Percentiles rank a stretch among this genome's conserved stretches.
phyloP scores from a whole-genome alignment of 2,113 vertebrate genomes.

The Trinectes maculatus region DNA sequence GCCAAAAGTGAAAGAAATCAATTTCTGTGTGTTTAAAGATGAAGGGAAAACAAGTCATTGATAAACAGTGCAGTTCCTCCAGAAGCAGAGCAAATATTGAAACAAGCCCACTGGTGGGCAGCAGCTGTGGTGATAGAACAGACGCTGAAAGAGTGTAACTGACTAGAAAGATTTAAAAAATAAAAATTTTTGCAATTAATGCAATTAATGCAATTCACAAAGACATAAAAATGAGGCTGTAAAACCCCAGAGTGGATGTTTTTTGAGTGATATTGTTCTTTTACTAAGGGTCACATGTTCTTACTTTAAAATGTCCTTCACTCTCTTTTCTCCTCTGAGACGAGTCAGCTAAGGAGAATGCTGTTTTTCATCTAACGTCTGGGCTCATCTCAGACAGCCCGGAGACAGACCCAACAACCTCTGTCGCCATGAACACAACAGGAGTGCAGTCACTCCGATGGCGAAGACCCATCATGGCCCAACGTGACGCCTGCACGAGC shows the following conservation, averaged over 20 bases:
- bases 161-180: too few relatives aligned
- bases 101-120: background rate
- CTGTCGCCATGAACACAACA: background rate
- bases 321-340: background rate
- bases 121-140: background rate
- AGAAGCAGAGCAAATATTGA: constrained; percentile 4
- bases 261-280: too few relatives aligned
- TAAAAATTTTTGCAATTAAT: too few relatives aligned
- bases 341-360: background rate
- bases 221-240: too few relatives aligned
- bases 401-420: constrained; percentile 4
- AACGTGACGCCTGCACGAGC: background rate
- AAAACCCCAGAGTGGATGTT: too few relatives aligned
- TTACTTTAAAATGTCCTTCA: too few relatives aligned
- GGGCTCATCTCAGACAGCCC: constrained; percentile 20
- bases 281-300: too few relatives aligned
- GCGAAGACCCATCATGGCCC: constrained; percentile 15
- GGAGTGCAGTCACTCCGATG: background rate
- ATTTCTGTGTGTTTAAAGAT: background rate
- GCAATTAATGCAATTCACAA: too few relatives aligned
- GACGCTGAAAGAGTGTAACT: too few relatives aligned
- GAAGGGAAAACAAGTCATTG: background rate
- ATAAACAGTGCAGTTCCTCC: background rate
- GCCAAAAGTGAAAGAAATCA: constrained; percentile 2
- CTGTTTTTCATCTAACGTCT: constrained; percentile 34